A percentile compares a stretch with the other conserved stretches of the same genome.
These are phyloP conservation scores for Rhadina sibilatrix DNA, from an alignment of 2,113 vertebrate genomes.

Conservation along the genomic window DNA sequence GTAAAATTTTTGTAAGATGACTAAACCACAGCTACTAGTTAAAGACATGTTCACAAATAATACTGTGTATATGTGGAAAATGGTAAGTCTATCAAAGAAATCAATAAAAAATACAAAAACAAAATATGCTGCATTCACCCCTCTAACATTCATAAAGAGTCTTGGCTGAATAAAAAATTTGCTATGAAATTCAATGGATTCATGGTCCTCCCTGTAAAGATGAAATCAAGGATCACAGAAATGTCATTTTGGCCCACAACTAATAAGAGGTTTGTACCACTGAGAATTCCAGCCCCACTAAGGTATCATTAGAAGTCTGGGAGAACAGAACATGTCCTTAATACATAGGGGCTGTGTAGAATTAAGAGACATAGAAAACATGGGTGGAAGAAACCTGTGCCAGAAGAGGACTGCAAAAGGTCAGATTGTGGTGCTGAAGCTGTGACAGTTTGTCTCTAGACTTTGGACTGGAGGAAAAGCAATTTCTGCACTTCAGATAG, in stretches of 20 bases:
- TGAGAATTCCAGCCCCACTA: neutral
- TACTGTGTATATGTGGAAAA: neutral
- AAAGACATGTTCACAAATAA: neutral
- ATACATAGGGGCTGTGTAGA: rapidly evolving
- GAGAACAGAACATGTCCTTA: neutral
- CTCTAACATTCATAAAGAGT: neutral
- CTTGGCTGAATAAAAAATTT: neutral
- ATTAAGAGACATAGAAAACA: neutral
- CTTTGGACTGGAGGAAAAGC: neutral
- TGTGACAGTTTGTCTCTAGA: neutral
- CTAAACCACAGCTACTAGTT: neutral
- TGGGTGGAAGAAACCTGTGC: neutral
- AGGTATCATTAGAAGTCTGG: neutral
- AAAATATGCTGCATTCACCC: neutral
- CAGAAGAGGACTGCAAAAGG: neutral
- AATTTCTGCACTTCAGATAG: neutral
- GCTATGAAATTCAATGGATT: neutral
- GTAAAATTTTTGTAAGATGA: neutral
- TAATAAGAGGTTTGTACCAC: neutral
- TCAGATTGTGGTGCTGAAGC: neutral
- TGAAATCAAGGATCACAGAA: neutral
- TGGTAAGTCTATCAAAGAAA: neutral
- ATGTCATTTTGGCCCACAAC: neutral
- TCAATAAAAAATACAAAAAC: neutral
- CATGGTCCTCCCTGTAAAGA: neutral